Evolutionary conservation across 2,797 vertebrate species (phyloP).

Genomic region (Pangasius macronema): DNA sequence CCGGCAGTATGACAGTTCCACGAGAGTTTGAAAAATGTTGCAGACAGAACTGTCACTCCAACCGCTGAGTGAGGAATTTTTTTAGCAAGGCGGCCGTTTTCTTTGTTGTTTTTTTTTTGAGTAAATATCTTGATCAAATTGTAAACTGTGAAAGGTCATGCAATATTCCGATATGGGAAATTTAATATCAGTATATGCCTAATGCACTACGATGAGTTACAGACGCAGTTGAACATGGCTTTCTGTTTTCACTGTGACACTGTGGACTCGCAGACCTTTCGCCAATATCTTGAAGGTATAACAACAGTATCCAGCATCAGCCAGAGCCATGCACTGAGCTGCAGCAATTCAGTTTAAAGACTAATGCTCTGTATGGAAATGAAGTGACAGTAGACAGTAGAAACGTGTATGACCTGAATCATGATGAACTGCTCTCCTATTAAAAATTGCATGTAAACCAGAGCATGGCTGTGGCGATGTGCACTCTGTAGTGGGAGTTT

Average conservation of each 20-base stretch:
- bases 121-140: conserved; percentile 5
- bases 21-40: conserved; percentile 6
- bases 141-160: not conserved
- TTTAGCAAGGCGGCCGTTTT: not conserved
- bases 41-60: conserved; percentile 15
- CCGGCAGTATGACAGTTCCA: not conserved
- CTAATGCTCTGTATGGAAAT: not conserved
- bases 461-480: conserved; percentile 10
- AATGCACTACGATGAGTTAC: not conserved
- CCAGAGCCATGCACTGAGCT: not conserved
- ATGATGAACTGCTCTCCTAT: not conserved
- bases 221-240: not conserved
- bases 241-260: not conserved
- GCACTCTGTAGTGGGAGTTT: conserved; percentile 38
- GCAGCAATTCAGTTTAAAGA: not conserved
- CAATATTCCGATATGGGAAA: conserved; percentile 1
- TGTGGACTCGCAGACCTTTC: not conserved
- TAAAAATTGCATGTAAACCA: conserved; percentile 26
- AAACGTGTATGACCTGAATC: not conserved
- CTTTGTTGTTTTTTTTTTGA: conserved; percentile 7
- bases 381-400: no score
- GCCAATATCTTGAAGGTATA: not conserved
- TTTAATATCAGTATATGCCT: not conserved
- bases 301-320: not conserved
- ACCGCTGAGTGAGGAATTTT: conserved; percentile 11